Percentiles rank a stretch among this genome's conserved stretches.
Conservation (phyloP, 2,797 vertebrate genomes). For the Spinibarbus caldwelli region DNA sequence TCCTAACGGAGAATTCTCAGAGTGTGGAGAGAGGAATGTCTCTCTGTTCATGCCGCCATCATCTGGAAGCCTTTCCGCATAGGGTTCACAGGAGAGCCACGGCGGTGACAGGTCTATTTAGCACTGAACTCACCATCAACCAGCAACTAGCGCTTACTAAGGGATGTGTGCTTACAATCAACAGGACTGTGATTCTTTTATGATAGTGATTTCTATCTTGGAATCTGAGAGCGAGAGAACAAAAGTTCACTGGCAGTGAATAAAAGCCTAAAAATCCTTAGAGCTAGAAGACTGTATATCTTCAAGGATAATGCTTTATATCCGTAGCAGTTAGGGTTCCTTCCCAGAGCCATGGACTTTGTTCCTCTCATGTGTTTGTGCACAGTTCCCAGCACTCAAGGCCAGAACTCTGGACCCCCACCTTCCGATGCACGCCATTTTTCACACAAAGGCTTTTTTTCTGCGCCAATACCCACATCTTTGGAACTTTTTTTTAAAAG, state of each 20-base stretch:
- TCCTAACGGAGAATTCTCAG: slow-evolving; percentile 17
- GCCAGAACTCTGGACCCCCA: slow-evolving; percentile 2
- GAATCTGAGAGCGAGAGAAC: slow-evolving; percentile 14
- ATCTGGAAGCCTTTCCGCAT: slow-evolving; percentile 53
- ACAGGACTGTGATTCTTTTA: slow-evolving; percentile 1
- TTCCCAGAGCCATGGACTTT: slow-evolving; percentile 27
- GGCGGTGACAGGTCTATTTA: slow-evolving; percentile 40
- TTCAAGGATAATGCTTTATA: slow-evolving; percentile 28
- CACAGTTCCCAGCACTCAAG: slow-evolving; percentile 1
- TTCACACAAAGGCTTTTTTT: slow-evolving; percentile 37
- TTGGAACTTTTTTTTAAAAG: slow-evolving; percentile 37
- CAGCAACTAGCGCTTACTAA: slow-evolving; percentile 1
- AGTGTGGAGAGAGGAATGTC: not conserved
- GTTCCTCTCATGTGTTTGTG: slow-evolving; percentile 17
- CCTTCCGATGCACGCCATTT: not conserved
- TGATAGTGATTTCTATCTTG: slow-evolving; percentile 1
- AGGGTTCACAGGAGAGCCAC: slow-evolving; percentile 51
- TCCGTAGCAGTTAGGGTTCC: slow-evolving; percentile 3
- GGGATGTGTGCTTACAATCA: slow-evolving; percentile 25
- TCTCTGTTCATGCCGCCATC: slow-evolving; percentile 32
- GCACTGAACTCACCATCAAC: slow-evolving; percentile 38
- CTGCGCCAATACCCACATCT: slow-evolving; percentile 9
- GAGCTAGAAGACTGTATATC: slow-evolving; percentile 23
- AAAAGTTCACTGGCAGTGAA: slow-evolving; percentile 32
- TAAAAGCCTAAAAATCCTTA: slow-evolving; percentile 16